These are phyloP conservation scores for Hydrotaea diabolus DNA, from an alignment of 2,888 invertebrate species.

Conservation along the genomic window DNA sequence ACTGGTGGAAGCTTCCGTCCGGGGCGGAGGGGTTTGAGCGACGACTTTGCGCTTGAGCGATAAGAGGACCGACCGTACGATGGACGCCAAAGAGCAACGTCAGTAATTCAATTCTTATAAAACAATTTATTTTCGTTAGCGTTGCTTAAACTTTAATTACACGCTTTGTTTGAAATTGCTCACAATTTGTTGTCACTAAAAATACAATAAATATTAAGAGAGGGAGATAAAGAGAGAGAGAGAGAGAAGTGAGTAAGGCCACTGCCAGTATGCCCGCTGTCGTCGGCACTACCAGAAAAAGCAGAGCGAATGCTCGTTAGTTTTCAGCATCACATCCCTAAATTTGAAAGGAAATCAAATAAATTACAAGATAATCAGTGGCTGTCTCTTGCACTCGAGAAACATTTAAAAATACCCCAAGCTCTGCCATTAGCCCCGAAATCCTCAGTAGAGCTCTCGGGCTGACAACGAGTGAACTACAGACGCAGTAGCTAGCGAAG, in stretches of 20 bases:
- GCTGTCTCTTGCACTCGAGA: constrained; percentile 37
- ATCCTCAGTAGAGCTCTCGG: neutral
- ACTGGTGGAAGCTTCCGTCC: neutral
- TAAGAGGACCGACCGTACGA: constrained; percentile 15
- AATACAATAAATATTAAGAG: constrained; percentile 57
- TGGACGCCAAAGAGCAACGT: neutral
- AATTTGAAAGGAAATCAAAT: constrained; percentile 70
- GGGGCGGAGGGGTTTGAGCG: neutral
- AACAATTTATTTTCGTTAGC: constrained; percentile 43
- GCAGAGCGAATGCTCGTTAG: constrained; percentile 66
- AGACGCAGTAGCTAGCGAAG: neutral
- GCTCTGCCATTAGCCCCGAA: constrained; percentile 35
- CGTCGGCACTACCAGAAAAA: neutral
- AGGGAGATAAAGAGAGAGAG: neutral
- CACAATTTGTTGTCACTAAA: constrained; percentile 59
- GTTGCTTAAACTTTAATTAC: constrained; percentile 59
- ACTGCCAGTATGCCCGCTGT: constrained; percentile 40
- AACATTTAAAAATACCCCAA: constrained; percentile 56
- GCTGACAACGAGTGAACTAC: neutral
- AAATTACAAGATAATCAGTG: constrained; percentile 71
- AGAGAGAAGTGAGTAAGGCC: neutral
- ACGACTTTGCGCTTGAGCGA: neutral
- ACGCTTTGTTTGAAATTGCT: constrained; percentile 56
- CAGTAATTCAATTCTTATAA: constrained; percentile 34
- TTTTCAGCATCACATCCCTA: constrained; percentile 69